These are phyloP conservation scores for Chiloscyllium punctatum DNA, from an alignment of 2,797 vertebrate genomes.

Conservation along the genomic window DNA sequence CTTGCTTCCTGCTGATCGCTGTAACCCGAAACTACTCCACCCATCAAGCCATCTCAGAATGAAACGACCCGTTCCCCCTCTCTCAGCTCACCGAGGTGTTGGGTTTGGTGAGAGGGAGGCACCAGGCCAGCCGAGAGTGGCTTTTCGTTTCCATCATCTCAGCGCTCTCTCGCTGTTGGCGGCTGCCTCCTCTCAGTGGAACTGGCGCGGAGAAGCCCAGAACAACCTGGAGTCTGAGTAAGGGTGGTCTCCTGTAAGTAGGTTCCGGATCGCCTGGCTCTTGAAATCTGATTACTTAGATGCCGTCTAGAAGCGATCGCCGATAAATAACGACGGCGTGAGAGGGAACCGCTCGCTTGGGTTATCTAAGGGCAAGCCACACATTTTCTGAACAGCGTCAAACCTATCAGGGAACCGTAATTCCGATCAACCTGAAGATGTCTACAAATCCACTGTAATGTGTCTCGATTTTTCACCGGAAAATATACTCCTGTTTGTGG, in stretches of 20 bases:
- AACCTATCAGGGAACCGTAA: not conserved
- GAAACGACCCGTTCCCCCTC: not conserved
- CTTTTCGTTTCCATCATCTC: not conserved
- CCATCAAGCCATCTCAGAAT: slow-evolving; percentile 32
- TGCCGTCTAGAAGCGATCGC: not conserved
- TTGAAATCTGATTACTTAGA: not conserved
- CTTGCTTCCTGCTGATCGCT: not conserved
- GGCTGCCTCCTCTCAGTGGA: not conserved
- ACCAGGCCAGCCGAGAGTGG: not conserved
- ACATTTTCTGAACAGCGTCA: not conserved
- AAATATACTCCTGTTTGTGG: not conserved
- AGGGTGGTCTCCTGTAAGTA: slow-evolving; percentile 32
- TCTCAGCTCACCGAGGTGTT: not conserved
- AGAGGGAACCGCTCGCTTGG: not conserved
- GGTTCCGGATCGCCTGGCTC: slow-evolving; percentile 34
- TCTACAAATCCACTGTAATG: not conserved
- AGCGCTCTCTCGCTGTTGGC: not conserved
- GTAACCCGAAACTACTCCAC: not conserved
- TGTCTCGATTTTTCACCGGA: not conserved
- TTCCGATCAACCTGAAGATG: not conserved
- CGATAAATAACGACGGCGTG: not conserved
- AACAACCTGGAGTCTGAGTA: slow-evolving; percentile 10
- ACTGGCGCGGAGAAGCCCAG: slow-evolving; percentile 8
- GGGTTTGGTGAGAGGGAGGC: not conserved
- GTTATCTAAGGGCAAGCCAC: not conserved